These are phyloP conservation scores for Trachelus troglodyta DNA, from an alignment of 2,888 invertebrate genomes.

Conservation along the genomic window DNA sequence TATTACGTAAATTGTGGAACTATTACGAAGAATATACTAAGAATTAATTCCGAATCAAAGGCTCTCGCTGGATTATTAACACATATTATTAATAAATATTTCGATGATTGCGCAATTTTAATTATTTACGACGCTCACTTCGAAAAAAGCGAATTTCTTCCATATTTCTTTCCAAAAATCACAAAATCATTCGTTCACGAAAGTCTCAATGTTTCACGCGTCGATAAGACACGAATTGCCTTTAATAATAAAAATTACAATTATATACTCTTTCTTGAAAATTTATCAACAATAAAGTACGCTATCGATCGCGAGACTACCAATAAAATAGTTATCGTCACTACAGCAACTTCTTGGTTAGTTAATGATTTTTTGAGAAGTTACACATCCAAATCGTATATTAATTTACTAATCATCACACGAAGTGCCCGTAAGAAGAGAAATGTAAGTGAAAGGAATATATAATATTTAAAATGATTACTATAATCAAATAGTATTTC, in stretches of 20 bases:
- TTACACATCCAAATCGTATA: slow-evolving; percentile 73
- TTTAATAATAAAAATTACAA: slow-evolving; percentile 70
- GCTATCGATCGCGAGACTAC: slow-evolving; percentile 74
- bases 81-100: slow-evolving; percentile 71
- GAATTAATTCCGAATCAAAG: slow-evolving; percentile 15
- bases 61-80: slow-evolving; percentile 71
- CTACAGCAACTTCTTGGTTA: slow-evolving; percentile 80
- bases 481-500: slow-evolving; percentile 11
- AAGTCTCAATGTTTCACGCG: background rate
- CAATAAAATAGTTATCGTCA: slow-evolving; percentile 75
- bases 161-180: slow-evolving; percentile 8
- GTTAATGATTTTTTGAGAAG: slow-evolving; percentile 77
- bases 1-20: background rate
- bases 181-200: slow-evolving; percentile 3
- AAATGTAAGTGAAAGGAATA: slow-evolving; percentile 5
- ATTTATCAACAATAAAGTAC: slow-evolving; percentile 71
- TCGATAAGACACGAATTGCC: slow-evolving; percentile 1
- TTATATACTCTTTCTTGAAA: slow-evolving; percentile 76
- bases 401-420: slow-evolving; percentile 78
- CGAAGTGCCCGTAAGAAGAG: slow-evolving; percentile 70
- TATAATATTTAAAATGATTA: slow-evolving; percentile 18
- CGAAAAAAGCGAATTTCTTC: slow-evolving; percentile 66
- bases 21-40: background rate
- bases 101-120: slow-evolving; percentile 75
- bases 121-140: slow-evolving; percentile 76